Percentiles rank a stretch among this genome's conserved stretches.
Conservation (phyloP, 2,113 vertebrate species). For the Equus quagga region DNA sequence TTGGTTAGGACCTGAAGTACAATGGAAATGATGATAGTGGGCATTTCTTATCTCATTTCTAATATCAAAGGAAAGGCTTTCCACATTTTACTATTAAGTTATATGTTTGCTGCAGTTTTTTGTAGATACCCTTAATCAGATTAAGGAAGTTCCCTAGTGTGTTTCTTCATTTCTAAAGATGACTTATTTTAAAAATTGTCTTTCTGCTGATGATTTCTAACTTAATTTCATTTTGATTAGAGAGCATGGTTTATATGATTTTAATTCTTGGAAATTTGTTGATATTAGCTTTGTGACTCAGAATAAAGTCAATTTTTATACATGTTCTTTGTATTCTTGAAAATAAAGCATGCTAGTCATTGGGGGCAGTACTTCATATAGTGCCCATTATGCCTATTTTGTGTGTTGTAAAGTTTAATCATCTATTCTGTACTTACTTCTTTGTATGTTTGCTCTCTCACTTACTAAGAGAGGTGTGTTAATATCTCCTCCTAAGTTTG, state of each 20-base stretch:
- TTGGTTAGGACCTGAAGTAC: background rate
- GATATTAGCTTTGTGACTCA: background rate
- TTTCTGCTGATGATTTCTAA: slow-evolving; percentile 5
- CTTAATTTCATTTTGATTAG: slow-evolving; percentile 23
- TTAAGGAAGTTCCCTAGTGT: background rate
- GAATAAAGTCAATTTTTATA: background rate
- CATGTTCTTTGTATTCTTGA: background rate
- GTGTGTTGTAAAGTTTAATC: background rate
- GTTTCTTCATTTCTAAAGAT: slow-evolving; percentile 44
- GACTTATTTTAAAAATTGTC: slow-evolving; percentile 4
- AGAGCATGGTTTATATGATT: background rate
- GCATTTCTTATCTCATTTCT: background rate
- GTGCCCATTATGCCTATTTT: background rate
- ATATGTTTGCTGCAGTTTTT: background rate
- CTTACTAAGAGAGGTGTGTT: background rate
- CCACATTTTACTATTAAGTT: background rate
- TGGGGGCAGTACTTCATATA: background rate
- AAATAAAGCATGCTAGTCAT: background rate
- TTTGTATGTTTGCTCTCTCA: background rate
- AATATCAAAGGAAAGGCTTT: background rate
- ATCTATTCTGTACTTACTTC: background rate
- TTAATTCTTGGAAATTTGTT: slow-evolving; percentile 15
- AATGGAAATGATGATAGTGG: background rate
- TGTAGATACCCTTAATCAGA: background rate
- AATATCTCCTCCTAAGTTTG: background rate